A percentile compares a stretch with the other conserved stretches of the same genome.
phyloP scores from a whole-genome alignment of 2,113 vertebrate genomes.

The Mastomys natalensis region DNA sequence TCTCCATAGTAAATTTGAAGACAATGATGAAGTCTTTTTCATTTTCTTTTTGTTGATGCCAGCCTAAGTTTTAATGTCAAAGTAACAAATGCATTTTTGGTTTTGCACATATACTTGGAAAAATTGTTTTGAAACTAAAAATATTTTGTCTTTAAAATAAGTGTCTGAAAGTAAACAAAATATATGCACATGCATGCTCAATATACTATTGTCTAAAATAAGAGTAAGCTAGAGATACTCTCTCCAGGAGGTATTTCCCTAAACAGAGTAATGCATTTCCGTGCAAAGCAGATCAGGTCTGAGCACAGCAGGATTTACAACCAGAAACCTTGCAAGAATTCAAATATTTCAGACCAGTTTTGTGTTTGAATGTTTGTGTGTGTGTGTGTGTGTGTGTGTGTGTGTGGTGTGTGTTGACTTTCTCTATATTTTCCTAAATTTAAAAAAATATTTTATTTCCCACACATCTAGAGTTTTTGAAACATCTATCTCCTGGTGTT shows the following conservation, averaged over 20 bases:
- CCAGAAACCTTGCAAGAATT: not conserved
- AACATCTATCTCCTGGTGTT: not conserved
- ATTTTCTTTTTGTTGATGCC: not conserved
- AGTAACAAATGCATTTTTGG: not conserved
- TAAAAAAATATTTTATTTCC: not conserved
- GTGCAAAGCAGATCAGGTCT: not conserved
- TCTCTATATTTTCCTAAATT: not conserved
- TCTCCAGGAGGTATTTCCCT: not conserved
- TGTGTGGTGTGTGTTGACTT: not conserved
- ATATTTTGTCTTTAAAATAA: not conserved
- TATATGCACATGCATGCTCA: not conserved
- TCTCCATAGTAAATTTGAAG: not conserved
- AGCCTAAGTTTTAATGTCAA: not conserved
- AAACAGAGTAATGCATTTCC: not conserved
- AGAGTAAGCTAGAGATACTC: not conserved
- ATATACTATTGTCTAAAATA: not conserved
- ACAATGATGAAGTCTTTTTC: not conserved
- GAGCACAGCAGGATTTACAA: not conserved
- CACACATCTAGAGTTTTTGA: not conserved
- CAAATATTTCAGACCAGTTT: not conserved
- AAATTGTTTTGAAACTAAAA: slow-evolving; percentile 12
- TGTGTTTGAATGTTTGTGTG: not conserved
- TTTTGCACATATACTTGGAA: not conserved
- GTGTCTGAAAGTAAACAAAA: not conserved
- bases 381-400: not conserved